Base-by-base conservation (phyloP, 2,888 invertebrate genomes). In the Uloborus plumipes region DNA sequence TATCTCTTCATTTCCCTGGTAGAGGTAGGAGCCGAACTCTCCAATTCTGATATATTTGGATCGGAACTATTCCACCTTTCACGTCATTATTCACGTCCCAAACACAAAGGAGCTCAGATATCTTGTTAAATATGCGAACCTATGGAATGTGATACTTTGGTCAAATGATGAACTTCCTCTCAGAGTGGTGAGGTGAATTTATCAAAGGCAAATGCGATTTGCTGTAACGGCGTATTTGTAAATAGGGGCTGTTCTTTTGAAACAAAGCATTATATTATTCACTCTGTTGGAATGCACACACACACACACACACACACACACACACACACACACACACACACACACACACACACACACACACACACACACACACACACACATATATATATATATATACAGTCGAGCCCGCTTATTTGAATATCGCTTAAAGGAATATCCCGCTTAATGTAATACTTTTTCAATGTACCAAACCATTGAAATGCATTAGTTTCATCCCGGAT, bases 31-130 rank as follows among this genome's bases (percentile, higher is more conserved):
- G 59, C 15, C 59, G 71, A 51, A 71, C 61, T 51, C 72, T 61
- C 26, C 58, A 31, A 31, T 72, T 72, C 62, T 72, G 72, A 72
- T 72, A 72, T 62, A 72, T 72, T 58, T 62, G 22, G 51, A n/a
- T 11, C 62, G 72, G 72, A 72, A 72, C 72, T 72, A n/a, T 26
- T 62, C 72, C 26, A 50, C 62, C 61, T 62, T 61, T 62, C 20
- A 62, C 11, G 26, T 51, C 51, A 72, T 61, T 72, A 62, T 72
- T 72, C 72, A 62, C 72, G 61, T 72, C 50, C 51, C 26, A 72
- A 62, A 51, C 72, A 62, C 22, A 61, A 18, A 26, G 22, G 26
- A 31, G 6, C 50, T 72, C 14, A 20, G 22, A 50, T 72, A 62
- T 62, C 62, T 72, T 51, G 62, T 72, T 72, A 62, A 62, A 61